Base-by-base conservation (phyloP, 1,140 invertebrate species). In the Aphaenogaster floridana region DNA sequence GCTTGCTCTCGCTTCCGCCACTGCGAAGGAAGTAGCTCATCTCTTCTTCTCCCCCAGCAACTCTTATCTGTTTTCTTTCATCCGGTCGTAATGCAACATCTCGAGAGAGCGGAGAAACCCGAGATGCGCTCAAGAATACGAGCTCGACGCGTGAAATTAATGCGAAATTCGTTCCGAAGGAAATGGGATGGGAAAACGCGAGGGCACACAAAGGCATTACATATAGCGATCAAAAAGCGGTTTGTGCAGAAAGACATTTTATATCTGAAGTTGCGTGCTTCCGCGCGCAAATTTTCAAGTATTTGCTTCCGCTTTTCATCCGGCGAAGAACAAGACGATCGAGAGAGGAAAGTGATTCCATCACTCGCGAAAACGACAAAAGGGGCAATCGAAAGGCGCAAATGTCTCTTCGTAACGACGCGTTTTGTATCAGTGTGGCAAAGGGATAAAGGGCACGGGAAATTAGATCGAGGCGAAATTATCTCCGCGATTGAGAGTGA, bases 111-210 rank as follows among this genome's bases (percentile, higher is more conserved):
- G 28, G 8, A 59, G 54, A 76, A 61, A 84, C 13, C 13, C 69
- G 36, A 42, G 78, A 68, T 11, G 48, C 45, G 77, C 59, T 69
- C 13, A 17, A 21, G 21, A 72, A 83, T 59, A 83, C 45, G 13
- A 59, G 13, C 69, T 21, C 57, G 48, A 45, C 54, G 57, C 42
- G 80, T 76, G 28, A 84, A 74, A 84, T 84, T 84, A 84, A 84
- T 61, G 80, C 54, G 28, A 84, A 84, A 84, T 76, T 61, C 2
- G 54, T 63, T 48, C 7, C 45, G 13, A 2, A 13, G 54, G 15
- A 76, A 76, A 84, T 48, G 57, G 52, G 13, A 45, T 42, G 39
- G 21, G 21, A 50, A 48, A 61, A 17, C 2, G 13, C n/a, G 34
- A 11, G 39, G 48, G 48, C 34, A 39, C 34, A 28, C 48, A 50